Conservation (phyloP, 2,888 invertebrate genomes). For the Acanthococcus lagerstroemiae region DNA sequence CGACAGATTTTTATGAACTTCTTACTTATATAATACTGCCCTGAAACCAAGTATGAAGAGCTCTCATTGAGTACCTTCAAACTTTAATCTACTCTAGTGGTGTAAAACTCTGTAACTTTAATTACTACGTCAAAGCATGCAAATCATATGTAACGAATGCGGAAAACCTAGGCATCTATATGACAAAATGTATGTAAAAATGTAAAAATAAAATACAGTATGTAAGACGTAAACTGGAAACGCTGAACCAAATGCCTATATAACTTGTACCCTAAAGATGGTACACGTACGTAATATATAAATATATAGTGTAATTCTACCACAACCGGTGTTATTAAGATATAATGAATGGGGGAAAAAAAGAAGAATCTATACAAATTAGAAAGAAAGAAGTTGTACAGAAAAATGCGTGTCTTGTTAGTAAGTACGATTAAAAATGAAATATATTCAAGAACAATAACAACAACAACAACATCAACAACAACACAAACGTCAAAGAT, state of each 20-base stretch:
- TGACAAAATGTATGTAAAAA: constrained; percentile 2
- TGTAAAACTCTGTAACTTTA: not conserved
- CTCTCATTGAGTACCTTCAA: constrained; percentile 21
- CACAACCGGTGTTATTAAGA: constrained; percentile 30
- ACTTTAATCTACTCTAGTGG: constrained; percentile 22
- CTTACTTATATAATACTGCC: too few species aligned
- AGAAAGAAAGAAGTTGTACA: constrained; percentile 15
- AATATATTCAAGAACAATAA: not conserved
- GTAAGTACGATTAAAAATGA: constrained; percentile 28
- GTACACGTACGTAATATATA: constrained; percentile 13
- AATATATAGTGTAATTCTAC: constrained; percentile 27
- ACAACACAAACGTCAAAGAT: constrained; percentile 26
- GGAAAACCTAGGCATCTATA: constrained; percentile 24
- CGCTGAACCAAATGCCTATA: too few species aligned
- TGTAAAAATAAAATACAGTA: constrained; percentile 15
- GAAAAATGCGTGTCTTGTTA: constrained; percentile 9
- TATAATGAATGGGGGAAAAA: constrained; percentile 6
- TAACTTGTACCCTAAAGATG: too few species aligned
- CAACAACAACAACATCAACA: constrained; percentile 17
- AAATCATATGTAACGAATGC: constrained; percentile 23
- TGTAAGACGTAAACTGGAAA: constrained; percentile 26
- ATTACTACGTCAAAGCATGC: constrained; percentile 28
- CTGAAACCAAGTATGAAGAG: too few species aligned
- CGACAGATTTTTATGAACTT: too few species aligned
- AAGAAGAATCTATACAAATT: too few species aligned